Evolutionary conservation across 2,113 vertebrate species (phyloP).

Genomic region (Oreocharis arfaki): DNA sequence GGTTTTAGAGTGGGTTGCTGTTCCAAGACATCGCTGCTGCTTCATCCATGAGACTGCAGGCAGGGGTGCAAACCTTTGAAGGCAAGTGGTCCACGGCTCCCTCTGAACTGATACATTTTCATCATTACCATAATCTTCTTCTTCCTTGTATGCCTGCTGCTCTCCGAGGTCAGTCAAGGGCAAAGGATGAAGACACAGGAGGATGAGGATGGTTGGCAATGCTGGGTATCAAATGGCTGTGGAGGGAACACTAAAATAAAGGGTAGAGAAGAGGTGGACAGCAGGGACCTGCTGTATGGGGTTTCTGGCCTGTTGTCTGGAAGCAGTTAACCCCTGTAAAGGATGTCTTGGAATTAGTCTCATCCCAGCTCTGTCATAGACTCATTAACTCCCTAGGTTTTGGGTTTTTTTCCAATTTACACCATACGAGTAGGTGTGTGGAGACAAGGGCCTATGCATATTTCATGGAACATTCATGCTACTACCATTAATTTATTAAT

Average conservation of each 20-base stretch:
- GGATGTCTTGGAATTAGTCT: not conserved
- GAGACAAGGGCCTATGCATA: not conserved
- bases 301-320: not conserved
- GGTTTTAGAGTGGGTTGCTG: not conserved
- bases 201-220: not conserved
- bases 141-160: not conserved
- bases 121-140: not conserved
- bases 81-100: not conserved
- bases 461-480: not conserved
- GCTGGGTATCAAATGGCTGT: not conserved
- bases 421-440: not conserved
- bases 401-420: not conserved
- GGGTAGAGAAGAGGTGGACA: not conserved
- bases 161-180: not conserved
- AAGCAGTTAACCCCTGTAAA: not conserved
- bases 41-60: not conserved
- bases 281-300: accelerated
- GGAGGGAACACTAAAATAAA: not conserved
- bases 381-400: not conserved
- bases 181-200: not conserved
- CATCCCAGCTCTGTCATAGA: not conserved
- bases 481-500: not conserved
- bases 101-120: not conserved
- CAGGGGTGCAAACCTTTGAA: not conserved
- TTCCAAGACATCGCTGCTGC: not conserved